Conservation (phyloP, 1,140 invertebrate genomes). For the Trichogramma pretiosum region DNA sequence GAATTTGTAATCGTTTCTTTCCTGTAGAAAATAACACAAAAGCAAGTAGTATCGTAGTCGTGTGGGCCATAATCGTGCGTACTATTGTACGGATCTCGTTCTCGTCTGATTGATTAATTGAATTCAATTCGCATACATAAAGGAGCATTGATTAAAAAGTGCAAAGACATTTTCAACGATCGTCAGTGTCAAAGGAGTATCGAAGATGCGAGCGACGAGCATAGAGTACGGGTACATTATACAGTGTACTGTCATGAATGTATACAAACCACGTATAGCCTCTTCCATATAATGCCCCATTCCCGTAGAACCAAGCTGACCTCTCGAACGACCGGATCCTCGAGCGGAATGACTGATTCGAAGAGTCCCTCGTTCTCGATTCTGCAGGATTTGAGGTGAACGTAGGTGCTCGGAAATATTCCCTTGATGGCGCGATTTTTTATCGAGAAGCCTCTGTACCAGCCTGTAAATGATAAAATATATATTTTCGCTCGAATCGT, state of each 20-base stretch:
- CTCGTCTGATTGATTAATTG: too few species aligned
- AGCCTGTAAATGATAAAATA: constrained; percentile 50
- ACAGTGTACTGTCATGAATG: too few species aligned
- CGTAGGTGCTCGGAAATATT: constrained; percentile 73
- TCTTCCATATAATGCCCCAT: constrained; percentile 89
- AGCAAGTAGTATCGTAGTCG: not conserved
- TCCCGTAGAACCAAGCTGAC: constrained; percentile 84
- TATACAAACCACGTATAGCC: constrained; percentile 70
- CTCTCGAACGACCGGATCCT: constrained; percentile 82
- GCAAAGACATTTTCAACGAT: too few species aligned
- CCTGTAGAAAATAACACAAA: constrained; percentile 47
- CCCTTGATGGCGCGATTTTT: constrained; percentile 75
- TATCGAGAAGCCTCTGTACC: constrained; percentile 77
- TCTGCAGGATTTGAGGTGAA: constrained; percentile 68
- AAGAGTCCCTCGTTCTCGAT: constrained; percentile 64
- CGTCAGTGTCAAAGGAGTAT: too few species aligned
- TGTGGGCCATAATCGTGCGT: not conserved
- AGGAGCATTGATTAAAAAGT: too few species aligned
- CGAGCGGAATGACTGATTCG: constrained; percentile 62
- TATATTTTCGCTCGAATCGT: not conserved
- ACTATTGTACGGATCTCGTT: too few species aligned
- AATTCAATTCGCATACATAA: too few species aligned
- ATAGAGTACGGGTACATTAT: too few species aligned
- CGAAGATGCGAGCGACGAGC: too few species aligned
- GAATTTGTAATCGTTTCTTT: constrained; percentile 73